Conservation (phyloP, 1,140 invertebrate species). For the Drosophila parabipectinata region DNA sequence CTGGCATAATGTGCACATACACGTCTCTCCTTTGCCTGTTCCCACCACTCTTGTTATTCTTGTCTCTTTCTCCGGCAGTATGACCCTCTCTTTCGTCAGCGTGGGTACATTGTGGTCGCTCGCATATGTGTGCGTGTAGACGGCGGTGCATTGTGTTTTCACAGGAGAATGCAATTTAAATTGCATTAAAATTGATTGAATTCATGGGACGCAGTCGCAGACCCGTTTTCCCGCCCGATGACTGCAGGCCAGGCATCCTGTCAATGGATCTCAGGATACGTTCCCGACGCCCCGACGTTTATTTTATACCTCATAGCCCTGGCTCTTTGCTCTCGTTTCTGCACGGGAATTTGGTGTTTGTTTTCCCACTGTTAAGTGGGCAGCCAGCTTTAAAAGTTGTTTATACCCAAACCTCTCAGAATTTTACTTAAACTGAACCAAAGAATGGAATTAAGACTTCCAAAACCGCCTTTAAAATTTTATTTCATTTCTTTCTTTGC, state of each 20-base stretch:
- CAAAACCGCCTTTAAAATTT: neutral
- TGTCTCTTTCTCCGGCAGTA: neutral
- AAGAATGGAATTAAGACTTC: constrained; percentile 3
- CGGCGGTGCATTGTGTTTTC: constrained; percentile 72
- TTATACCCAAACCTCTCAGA: constrained; percentile 34
- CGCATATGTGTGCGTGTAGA: constrained; percentile 35
- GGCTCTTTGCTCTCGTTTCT: constrained; percentile 1
- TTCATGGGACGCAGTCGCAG: constrained; percentile 64
- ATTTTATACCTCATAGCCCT: neutral
- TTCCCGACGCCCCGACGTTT: neutral
- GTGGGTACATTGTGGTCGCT: constrained; percentile 39
- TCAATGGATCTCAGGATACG: constrained; percentile 32
- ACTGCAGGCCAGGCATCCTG: constrained; percentile 41
- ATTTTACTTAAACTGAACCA: neutral
- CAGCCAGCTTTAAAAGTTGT: constrained; percentile 48
- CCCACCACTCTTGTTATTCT: neutral
- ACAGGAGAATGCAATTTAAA: constrained; percentile 82
- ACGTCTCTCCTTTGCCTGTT: constrained; percentile 16
- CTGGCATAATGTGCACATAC: constrained; percentile 57
- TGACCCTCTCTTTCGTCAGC: constrained; percentile 13
- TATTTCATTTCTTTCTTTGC: too few species aligned
- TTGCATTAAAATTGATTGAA: constrained; percentile 83
- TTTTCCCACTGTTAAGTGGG: constrained; percentile 59
- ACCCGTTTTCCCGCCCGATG: constrained; percentile 29
- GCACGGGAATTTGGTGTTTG: constrained; percentile 17